These are phyloP conservation scores for Yponomeuta evonymella DNA, from an alignment of 2,888 invertebrate species.

Conservation along the genomic window DNA sequence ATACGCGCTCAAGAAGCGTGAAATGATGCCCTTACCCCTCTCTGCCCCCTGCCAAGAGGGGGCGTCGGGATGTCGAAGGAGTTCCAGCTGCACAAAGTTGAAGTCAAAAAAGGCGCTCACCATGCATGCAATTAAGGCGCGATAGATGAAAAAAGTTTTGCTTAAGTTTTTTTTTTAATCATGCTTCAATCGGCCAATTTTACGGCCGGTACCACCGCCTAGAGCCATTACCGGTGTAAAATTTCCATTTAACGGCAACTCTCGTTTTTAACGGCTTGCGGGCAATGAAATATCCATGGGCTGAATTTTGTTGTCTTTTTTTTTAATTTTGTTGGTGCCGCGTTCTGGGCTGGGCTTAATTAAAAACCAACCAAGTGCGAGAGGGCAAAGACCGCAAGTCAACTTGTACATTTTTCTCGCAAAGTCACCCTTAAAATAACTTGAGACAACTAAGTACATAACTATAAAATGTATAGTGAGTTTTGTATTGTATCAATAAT, in stretches of 20 bases:
- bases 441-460: too few species aligned
- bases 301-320: background rate
- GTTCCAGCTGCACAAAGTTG: conserved; percentile 22
- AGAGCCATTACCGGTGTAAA: background rate
- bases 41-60: conserved; percentile 24
- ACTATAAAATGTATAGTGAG: too few species aligned
- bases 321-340: background rate
- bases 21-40: conserved; percentile 55
- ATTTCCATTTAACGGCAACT: background rate
- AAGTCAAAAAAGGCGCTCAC: conserved; percentile 26
- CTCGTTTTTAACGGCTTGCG: background rate
- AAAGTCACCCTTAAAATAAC: too few species aligned
- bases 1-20: conserved; percentile 71
- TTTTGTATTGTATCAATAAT: too few species aligned
- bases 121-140: conserved; percentile 44
- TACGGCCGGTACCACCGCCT: background rate
- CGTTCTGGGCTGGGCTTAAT: background rate
- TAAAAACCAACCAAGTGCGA: background rate
- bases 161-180: conserved; percentile 22
- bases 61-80: conserved; percentile 41
- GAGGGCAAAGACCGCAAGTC: too few species aligned
- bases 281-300: background rate
- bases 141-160: conserved; percentile 41
- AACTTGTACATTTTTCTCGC: too few species aligned
- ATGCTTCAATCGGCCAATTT: conserved; percentile 1